Base-by-base conservation (phyloP, 2,888 invertebrate genomes). In the Norana najaformis region DNA sequence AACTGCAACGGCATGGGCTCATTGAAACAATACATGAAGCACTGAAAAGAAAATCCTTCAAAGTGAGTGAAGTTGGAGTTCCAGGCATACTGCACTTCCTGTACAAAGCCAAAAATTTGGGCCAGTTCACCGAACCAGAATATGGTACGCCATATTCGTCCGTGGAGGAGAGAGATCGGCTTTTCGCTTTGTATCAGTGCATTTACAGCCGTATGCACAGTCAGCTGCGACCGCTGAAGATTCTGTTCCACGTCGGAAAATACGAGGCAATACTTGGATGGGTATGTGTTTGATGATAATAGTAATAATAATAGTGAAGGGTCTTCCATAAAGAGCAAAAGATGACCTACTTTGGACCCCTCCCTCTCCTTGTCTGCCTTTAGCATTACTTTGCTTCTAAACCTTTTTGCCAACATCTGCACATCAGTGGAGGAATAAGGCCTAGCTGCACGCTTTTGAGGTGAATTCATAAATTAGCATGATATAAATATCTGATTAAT, bases 51-150 rank as follows among this genome's bases (percentile, higher is more conserved):
- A 83, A 83, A 34, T 83, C 35, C 83, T 83, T 83, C 35, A 83
- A 36, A 36, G 35, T 83, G 34, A 97, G 96, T 92, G 96, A 96
- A 0, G 96, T 96, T 0, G 97, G 96, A 37, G 96, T 98, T 93
- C 96, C 97, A 0, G 98, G 98, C 94, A 96, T 99, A 92, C 96
- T 98, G 85, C 98, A 99, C 91, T 99, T 98, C 95, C 96, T 99
- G 93, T 99, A 99, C 95, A 99, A 99, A 95, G 97, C 97, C 92
- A 97, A 97, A 94, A 97, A 97, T 16, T 97, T 97, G 0, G 97
- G 98, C 0, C 99, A 99, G 94, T 96, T 97, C 92, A 97, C 98
- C 93, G 97, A 97, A 90, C 98, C 98, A 0, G 97, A 96, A 93
- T 93, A 93, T 88, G 96, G 96, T 92, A 96, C 96, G 35, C 97